Evolutionary conservation across 2,113 vertebrate genomes (phyloP), one percentile per base, ranked within the genome.

Genomic region (Silurus meridionalis): DNA sequence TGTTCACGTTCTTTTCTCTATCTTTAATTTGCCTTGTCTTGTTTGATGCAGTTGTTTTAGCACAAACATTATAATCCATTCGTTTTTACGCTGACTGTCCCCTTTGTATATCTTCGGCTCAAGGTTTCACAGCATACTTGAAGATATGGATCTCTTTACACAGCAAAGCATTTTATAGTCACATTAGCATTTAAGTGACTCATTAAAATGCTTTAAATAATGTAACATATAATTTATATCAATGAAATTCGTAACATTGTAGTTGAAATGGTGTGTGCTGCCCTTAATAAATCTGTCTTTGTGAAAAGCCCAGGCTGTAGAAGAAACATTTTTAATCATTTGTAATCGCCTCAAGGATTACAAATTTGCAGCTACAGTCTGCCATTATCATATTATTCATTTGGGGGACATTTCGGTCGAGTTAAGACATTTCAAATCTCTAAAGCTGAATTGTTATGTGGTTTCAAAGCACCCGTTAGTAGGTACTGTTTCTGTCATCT

Each of bases 11-110:
- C 52, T 77, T 23, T 79, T 83, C 66, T 82, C 71, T 57, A 48
- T 83, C 64, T 85, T 74, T 86, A 86, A 83, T 67, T 17, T 77
- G 74, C 53, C 50, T 46, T 82, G 81, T 63, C 50, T 82, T 83
- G 21, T 80, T 84, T 82, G 78, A 88, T 87, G 80, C 80, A 67
- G 63, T 82, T 90, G 74, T 85, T 85, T 87, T 63, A 83, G 84
- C 74, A 64, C 75, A 75, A 87, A 77, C 74, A 80, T 75, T 87
- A 69, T 66, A 60, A 60, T 80, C 61, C 25, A 72, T 74, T 61
- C 57, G 1, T 81, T 83, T 82, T 86, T 37, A 74, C 86, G n/a
- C 23, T 46, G 75, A 78, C 69, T 50, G 46, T 28, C 55, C 63
- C 64, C 67, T 50, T 79, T 81, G 77, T 74, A 64, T 57, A 6